These are phyloP conservation scores for Synaphobranchus kaupii DNA, from an alignment of 2,797 vertebrate genomes.

Conservation along the genomic window DNA sequence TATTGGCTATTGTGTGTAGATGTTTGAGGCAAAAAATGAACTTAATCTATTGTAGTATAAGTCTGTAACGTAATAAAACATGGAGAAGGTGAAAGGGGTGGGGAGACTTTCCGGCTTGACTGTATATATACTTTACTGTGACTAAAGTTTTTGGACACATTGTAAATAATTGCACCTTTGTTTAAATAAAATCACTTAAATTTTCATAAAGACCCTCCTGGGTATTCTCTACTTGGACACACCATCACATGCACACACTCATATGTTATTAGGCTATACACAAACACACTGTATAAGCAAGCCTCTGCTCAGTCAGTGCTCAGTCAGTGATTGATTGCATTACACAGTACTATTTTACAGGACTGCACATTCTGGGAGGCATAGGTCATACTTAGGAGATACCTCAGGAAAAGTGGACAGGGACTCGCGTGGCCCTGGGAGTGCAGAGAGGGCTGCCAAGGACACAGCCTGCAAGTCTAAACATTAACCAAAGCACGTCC, in stretches of 20 bases:
- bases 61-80: too few relatives aligned
- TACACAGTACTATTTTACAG: not conserved
- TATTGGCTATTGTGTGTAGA: too few relatives aligned
- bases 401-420: conserved; percentile 12
- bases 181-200: not conserved
- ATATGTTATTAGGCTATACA: not conserved
- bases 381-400: conserved; percentile 18
- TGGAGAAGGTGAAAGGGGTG: too few relatives aligned
- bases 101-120: too few relatives aligned
- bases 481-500: conserved; percentile 26
- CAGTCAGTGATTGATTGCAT: not conserved
- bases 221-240: not conserved
- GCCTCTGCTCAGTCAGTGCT: not conserved
- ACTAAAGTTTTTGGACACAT: not conserved
- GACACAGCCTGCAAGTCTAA: conserved; percentile 8
- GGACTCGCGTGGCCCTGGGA: not conserved
- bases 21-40: too few relatives aligned
- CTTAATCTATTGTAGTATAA: too few relatives aligned
- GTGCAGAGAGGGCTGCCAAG: conserved; percentile 15
- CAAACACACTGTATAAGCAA: not conserved
- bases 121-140: not conserved
- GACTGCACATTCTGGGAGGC: not conserved
- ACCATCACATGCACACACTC: not conserved
- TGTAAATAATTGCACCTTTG: not conserved
- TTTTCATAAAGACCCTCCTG: not conserved